Conservation (phyloP, 1,140 invertebrate genomes). For the Dreissena polymorpha region DNA sequence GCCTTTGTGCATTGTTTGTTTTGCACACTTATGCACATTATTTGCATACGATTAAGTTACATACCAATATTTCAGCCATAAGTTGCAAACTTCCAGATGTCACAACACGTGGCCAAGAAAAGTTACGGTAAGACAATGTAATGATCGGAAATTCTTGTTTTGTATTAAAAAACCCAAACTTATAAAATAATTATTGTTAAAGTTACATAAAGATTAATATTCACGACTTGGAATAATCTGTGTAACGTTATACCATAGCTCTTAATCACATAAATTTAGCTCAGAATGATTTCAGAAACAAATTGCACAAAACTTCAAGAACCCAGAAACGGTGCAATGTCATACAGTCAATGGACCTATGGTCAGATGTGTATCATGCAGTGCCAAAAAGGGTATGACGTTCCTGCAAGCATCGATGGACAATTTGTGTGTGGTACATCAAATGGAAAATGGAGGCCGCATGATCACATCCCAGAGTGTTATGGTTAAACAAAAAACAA, state of each 20-base stretch:
- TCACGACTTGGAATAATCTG: too few relatives aligned
- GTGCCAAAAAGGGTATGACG: slow-evolving; percentile 28
- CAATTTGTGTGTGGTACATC: slow-evolving; percentile 42
- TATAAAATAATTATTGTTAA: too few relatives aligned
- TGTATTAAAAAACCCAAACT: too few relatives aligned
- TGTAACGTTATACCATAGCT: too few relatives aligned
- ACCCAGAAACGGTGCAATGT: slow-evolving; percentile 40
- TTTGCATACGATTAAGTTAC: too few relatives aligned
- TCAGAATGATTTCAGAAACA: slow-evolving; percentile 14
- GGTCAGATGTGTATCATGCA: slow-evolving; percentile 48
- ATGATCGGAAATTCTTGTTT: too few relatives aligned
- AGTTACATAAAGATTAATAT: too few relatives aligned
- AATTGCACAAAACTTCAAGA: slow-evolving; percentile 15
- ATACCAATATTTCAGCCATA: neutral
- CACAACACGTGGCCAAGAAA: neutral
- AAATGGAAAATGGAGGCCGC: slow-evolving; percentile 41
- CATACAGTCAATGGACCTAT: slow-evolving; percentile 26
- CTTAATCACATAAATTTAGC: too few relatives aligned
- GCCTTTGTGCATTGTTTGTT: too few relatives aligned
- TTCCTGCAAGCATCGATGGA: slow-evolving; percentile 33
- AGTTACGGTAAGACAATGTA: slow-evolving; percentile 34
- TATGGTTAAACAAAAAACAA: neutral
- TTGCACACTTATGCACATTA: too few relatives aligned
- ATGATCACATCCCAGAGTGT: slow-evolving; percentile 35
- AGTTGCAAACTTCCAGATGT: slow-evolving; percentile 6